Percentiles rank a stretch among this genome's conserved stretches.
These are phyloP conservation scores for Parnassius orleans DNA, from an alignment of 2,888 invertebrate species.

Conservation along the genomic window DNA sequence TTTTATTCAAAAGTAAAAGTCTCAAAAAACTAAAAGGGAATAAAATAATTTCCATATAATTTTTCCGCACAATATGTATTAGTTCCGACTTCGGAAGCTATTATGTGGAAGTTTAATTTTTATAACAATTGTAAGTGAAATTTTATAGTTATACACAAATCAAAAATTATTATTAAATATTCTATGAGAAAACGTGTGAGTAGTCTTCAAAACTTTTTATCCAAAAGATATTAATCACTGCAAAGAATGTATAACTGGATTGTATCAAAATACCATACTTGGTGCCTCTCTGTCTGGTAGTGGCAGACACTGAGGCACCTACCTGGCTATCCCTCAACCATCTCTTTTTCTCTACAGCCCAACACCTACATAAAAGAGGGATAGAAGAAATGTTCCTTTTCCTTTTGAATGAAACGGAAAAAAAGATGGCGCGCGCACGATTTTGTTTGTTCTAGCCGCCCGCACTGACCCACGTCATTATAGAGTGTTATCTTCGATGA, in stretches of 20 bases:
- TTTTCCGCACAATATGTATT: no score
- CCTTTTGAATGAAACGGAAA: slow-evolving; percentile 51
- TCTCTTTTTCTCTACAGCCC: slow-evolving; percentile 42
- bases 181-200: not conserved
- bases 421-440: slow-evolving; percentile 56
- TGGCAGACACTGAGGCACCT: slow-evolving; percentile 73
- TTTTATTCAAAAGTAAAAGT: no score
- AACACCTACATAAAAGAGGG: slow-evolving; percentile 33
- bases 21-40: no score
- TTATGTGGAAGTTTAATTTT: no score
- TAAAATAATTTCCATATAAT: no score
- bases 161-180: not conserved
- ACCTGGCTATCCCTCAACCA: slow-evolving; percentile 61
- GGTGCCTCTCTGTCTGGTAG: slow-evolving; percentile 73
- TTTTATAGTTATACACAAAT: no score
- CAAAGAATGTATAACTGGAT: slow-evolving; percentile 25
- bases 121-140: no score
- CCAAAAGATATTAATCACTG: slow-evolving; percentile 30
- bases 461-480: slow-evolving; percentile 76
- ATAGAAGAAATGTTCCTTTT: slow-evolving; percentile 36
- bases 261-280: slow-evolving; percentile 44
- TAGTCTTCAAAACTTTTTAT: slow-evolving; percentile 14
- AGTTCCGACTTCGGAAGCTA: no score
- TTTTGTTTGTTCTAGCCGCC: slow-evolving; percentile 79
- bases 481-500: slow-evolving; percentile 76